Evolutionary conservation across 2,888 invertebrate species (phyloP).

Genomic region (Zonitis immaculata): DNA sequence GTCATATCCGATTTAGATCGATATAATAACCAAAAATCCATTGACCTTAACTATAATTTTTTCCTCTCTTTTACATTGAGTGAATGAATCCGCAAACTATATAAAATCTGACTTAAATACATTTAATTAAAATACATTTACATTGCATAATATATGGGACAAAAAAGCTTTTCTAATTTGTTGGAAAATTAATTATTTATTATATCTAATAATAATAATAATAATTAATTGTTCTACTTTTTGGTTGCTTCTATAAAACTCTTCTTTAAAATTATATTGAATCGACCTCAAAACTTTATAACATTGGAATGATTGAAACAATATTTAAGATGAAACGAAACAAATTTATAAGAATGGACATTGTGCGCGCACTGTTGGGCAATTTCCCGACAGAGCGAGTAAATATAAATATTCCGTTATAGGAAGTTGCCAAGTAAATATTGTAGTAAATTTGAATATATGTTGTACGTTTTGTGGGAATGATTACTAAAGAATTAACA

Average conservation of each 20-base stretch:
- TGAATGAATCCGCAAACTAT: slow-evolving; percentile 7
- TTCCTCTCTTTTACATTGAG: no score
- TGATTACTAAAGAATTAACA: slow-evolving; percentile 8
- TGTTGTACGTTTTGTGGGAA: slow-evolving; percentile 9
- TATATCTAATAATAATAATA: background rate
- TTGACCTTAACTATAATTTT: slow-evolving; percentile 13
- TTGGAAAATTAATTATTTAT: background rate
- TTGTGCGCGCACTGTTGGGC: slow-evolving; percentile 1
- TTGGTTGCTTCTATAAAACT: no score
- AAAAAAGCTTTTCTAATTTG: background rate
- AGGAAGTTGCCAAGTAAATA: slow-evolving; percentile 10
- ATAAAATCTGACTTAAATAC: slow-evolving; percentile 10
- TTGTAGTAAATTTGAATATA: slow-evolving; percentile 11
- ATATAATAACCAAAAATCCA: slow-evolving; percentile 11
- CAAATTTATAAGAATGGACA: background rate
- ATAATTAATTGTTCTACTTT: background rate
- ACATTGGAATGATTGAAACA: no score
- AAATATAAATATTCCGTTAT: slow-evolving; percentile 15
- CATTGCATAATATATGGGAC: slow-evolving; percentile 17
- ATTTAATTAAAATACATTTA: slow-evolving; percentile 13
- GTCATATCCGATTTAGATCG: background rate
- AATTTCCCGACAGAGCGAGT: slow-evolving; percentile 11
- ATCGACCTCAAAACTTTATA: no score
- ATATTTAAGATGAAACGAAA: no score
- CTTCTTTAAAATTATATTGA: no score